Base-by-base conservation (phyloP, 1,140 invertebrate genomes). In the Semibalanus balanoides region DNA sequence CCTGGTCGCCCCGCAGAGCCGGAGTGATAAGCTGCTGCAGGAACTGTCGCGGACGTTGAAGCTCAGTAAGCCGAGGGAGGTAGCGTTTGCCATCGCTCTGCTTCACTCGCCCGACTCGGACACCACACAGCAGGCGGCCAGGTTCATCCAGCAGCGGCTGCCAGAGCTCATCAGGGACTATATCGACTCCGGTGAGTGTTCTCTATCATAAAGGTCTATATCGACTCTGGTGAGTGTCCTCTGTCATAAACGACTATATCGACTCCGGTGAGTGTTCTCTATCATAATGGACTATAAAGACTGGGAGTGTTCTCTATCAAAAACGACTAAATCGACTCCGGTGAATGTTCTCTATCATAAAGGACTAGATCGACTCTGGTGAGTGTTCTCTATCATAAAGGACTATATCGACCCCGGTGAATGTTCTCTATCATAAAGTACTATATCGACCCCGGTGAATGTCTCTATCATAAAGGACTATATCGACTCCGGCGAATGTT, bases 51-150 rank as follows among this genome's bases (percentile, higher is more conserved):
- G 92, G 86, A 88, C 92, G 81, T 87, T 96, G 78, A 90, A 90
- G 81, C 88, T 96, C 79, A 91, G 90, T 74, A 87, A 91, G 80
- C 90, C 95, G 27, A 92, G 95, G 85, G 94, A 97, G 87, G 91
- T 95, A 81, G 90, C 92, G 30, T 90, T 96, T 85, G 92, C 92
- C 51, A 86, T 97, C 81, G 90, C 92, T 74, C 85, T 96, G 75
- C 88, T 91, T 70, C 89, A 92, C 83, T 94, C 93, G 0, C 88
- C 89, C 22, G 91, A 90, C 82, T 79, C 86, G 73, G 94, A 96
- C 80, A 88, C 92, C 74, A 85, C 88, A 40, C 85, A 85, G 79
- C 86, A 90, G 79, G 91, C 94, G 31, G 84, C 88, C 76, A 89
- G 91, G 79, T 92, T 94, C 84, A 85, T 96, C 40, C 90, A 90